phyloP scores from a whole-genome alignment of 2,888 invertebrate genomes.

The Eugnorisma glareosa region DNA sequence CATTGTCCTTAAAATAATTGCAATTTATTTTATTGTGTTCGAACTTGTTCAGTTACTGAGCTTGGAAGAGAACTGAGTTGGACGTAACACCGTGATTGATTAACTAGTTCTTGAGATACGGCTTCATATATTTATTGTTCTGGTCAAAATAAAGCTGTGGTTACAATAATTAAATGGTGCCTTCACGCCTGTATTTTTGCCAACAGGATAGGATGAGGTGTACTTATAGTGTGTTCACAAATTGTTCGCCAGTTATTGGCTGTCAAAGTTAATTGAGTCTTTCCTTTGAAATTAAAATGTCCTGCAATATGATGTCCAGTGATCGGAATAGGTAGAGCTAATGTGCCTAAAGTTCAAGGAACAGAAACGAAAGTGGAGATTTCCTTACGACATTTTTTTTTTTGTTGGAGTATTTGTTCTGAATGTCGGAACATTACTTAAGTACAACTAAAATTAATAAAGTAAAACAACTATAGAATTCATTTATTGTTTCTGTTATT shows the following conservation, averaged over 20 bases:
- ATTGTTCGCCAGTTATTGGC: not conserved
- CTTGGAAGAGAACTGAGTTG: too few relatives aligned
- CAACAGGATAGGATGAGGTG: not conserved
- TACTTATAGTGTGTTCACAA: not conserved
- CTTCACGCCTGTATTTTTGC: not conserved
- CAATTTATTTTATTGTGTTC: constrained; percentile 4
- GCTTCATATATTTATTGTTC: not conserved
- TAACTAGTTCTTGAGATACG: not conserved
- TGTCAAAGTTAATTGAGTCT: not conserved
- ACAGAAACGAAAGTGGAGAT: too few relatives aligned
- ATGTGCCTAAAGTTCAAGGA: too few relatives aligned
- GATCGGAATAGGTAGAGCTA: too few relatives aligned
- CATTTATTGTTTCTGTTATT: too few relatives aligned
- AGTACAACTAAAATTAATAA: too few relatives aligned
- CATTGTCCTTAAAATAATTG: not conserved
- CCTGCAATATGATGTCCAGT: not conserved
- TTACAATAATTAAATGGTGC: not conserved
- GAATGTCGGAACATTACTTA: too few relatives aligned
- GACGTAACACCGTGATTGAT: not conserved
- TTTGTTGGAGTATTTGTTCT: too few relatives aligned
- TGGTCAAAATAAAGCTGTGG: not conserved
- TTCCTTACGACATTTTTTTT: too few relatives aligned
- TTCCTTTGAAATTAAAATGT: not conserved
- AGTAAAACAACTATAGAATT: too few relatives aligned
- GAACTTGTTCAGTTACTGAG: not conserved